A percentile compares a stretch with the other conserved stretches of the same genome.
Evolutionary conservation across 2,797 vertebrate genomes (phyloP).

Genomic region (Coracias cyanogaster): DNA sequence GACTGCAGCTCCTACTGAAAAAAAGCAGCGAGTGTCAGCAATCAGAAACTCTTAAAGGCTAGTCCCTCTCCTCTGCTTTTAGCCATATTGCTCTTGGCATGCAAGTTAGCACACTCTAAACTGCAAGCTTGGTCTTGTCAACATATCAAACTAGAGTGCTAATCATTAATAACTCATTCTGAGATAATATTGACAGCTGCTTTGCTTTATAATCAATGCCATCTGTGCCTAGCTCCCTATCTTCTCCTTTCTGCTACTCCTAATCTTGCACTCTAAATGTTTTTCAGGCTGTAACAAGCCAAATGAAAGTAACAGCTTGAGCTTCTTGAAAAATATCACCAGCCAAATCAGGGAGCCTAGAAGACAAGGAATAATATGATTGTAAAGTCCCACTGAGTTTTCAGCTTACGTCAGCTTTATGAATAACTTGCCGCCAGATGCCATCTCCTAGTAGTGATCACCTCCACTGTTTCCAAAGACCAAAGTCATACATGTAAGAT

Average conservation of each 20-base stretch:
- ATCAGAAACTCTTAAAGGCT: not conserved
- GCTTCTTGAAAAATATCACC: slow-evolving; percentile 7
- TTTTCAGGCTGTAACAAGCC: slow-evolving; percentile 56
- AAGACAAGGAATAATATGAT: not conserved
- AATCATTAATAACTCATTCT: slow-evolving; percentile 66
- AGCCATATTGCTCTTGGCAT: slow-evolving; percentile 15
- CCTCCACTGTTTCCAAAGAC: not conserved
- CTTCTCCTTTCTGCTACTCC: not conserved
- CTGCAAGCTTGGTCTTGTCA: slow-evolving; percentile 55
- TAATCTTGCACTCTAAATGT: not conserved
- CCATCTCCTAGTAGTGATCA: not conserved
- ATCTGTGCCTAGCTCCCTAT: slow-evolving; percentile 27
- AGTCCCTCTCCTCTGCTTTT: not conserved
- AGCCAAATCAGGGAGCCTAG: not conserved
- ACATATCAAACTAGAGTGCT: slow-evolving; percentile 67
- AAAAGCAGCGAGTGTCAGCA: not conserved
- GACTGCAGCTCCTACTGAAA: not conserved
- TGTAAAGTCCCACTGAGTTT: not conserved
- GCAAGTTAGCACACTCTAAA: not conserved
- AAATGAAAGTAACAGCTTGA: slow-evolving; percentile 65
- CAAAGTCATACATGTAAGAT: not conserved
- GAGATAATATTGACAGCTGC: slow-evolving; percentile 79
- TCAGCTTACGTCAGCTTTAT: not conserved
- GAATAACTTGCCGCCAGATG: not conserved
- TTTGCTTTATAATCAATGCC: slow-evolving; percentile 75